Base-by-base conservation (phyloP, 1,140 invertebrate species). In the Brachionus asplanchnoidis region DNA sequence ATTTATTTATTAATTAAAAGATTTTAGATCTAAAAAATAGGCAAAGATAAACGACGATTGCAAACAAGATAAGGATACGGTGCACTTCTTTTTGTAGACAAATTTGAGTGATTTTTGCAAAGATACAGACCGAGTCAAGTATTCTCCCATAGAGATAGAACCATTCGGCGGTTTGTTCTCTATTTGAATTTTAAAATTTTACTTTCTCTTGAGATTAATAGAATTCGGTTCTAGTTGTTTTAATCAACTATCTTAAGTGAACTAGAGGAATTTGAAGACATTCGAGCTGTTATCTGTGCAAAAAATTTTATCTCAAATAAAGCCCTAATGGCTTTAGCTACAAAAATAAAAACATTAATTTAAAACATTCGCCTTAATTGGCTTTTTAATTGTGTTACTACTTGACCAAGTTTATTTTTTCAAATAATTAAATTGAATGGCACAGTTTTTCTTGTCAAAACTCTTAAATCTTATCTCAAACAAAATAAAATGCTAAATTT, bases 1-100 rank as follows among this genome's bases (percentile, higher is more conserved):
- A 73, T 73, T 73, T 73, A 73, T 73, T 73, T 73, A 73, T 73
- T 73, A 73, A 73, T 73, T 73, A 73, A 73, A 73, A 73, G 36
- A 42, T 73, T 68, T 68, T 68, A 68, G 66, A 68, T 68, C 32
- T 68, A n/a, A 68, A 36, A 68, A 68, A 68, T 68, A 68, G 66
- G 32, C 26, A 68, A 68, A 68, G 66, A 68, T 68, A 68, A 68
- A 68, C 66, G 26, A 68, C 40, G 40, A 73, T 42, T 73, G 68
- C 32, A 73, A 68, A 68, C 36, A 68, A 68, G 66, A 68, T 68
- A 68, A 68, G 12, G 32, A 68, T 32, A 32, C 26, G 66, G 66
- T 32, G 32, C 32, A 68, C n/a, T 68, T 40, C 32, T 68, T 42
- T 42, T 42, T 40, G 44, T 12, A 46, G 44, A 46, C 44, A 60